Conservation (phyloP, 2,113 vertebrate species). For the Etia nguti region DNA sequence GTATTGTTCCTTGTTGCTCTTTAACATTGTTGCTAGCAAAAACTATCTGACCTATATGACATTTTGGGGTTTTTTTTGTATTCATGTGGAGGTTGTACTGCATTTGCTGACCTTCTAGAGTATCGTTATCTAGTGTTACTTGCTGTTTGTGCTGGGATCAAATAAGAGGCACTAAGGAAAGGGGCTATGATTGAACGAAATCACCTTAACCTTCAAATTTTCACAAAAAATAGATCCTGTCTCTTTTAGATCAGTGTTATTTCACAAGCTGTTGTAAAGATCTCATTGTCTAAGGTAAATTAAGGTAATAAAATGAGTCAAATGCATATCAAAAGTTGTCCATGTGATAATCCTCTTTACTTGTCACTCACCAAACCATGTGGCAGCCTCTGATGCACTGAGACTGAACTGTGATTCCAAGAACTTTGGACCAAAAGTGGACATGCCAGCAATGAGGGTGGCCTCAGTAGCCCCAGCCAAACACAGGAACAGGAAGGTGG, state of each 20-base stretch:
- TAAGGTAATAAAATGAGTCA: neutral
- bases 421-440: constrained; percentile 95
- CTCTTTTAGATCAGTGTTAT: neutral
- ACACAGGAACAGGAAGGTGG: constrained; percentile 90
- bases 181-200: neutral
- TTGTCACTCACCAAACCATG: constrained; percentile 84
- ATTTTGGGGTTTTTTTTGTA: neutral
- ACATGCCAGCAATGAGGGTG: constrained; percentile 89
- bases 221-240: neutral
- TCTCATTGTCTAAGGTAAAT: neutral
- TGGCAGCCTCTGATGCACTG: constrained; percentile 90
- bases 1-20: neutral
- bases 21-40: neutral
- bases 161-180: neutral
- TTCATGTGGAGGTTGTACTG: neutral
- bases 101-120: neutral
- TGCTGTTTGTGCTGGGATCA: neutral
- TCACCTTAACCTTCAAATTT: neutral
- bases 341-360: neutral
- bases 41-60: neutral
- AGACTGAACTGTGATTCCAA: constrained; percentile 92
- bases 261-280: neutral
- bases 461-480: constrained; percentile 90
- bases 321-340: neutral
- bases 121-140: neutral